Percentiles rank a stretch among this genome's conserved stretches.
Conservation (phyloP, 2,113 vertebrate species). For the Puma concolor region DNA sequence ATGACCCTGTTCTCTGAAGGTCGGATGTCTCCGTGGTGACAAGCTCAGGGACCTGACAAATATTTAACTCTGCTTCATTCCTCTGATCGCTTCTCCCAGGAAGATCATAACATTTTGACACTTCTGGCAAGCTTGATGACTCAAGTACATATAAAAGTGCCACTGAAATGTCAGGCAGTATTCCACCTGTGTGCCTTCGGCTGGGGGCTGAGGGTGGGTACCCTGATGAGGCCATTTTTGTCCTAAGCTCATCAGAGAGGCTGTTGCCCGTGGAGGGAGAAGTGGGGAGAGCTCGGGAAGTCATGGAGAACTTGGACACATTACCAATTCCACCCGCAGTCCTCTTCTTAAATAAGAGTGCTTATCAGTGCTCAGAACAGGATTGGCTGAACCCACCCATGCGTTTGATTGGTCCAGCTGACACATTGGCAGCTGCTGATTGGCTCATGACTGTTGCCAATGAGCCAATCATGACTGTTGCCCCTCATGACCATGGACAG, state of each 20-base stretch:
- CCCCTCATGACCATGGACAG: too few species aligned
- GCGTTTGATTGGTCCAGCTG: not conserved
- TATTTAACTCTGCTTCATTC: not conserved
- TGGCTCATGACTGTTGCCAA: not conserved
- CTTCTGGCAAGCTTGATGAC: not conserved
- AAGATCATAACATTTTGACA: conserved; percentile 5
- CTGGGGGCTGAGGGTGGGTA: not conserved
- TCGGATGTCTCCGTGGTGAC: conserved; percentile 9
- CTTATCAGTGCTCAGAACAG: not conserved
- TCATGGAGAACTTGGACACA: not conserved
- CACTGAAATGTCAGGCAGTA: not conserved
- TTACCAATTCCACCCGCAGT: not conserved
- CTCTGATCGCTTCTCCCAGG: not conserved
- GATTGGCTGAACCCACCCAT: not conserved
- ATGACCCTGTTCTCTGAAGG: not conserved
- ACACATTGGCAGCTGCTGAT: not conserved
- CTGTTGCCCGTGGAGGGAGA: not conserved
- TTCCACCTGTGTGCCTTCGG: not conserved
- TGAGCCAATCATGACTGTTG: not conserved
- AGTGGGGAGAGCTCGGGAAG: not conserved
- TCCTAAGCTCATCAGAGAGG: not conserved
- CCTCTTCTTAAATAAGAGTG: not conserved
- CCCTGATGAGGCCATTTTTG: not conserved
- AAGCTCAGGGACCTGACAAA: not conserved
- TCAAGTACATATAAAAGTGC: not conserved